These are phyloP conservation scores for Hippocampus mohnikei DNA, from an alignment of 2,113 vertebrate genomes.

Conservation along the genomic window DNA sequence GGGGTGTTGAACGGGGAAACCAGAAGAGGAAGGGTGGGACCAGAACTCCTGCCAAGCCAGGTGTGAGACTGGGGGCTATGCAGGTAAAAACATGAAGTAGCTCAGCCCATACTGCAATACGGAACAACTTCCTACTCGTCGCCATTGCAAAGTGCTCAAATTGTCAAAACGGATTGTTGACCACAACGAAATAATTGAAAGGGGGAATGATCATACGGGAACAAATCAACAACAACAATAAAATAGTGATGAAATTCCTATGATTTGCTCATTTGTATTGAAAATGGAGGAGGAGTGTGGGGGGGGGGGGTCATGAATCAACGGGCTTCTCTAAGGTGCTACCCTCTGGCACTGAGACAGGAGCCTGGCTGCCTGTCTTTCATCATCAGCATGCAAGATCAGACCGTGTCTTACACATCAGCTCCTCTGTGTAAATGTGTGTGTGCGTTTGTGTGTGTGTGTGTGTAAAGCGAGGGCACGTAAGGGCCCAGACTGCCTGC, in stretches of 20 bases:
- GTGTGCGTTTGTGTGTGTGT: conserved; percentile 41
- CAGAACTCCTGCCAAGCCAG: conserved; percentile 52
- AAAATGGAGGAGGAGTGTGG: conserved; percentile 35
- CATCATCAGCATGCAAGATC: conserved; percentile 69
- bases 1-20: conserved; percentile 22
- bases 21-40: conserved; percentile 34
- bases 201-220: conserved; percentile 4
- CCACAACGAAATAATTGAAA: conserved; percentile 18
- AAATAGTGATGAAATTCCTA: conserved; percentile 37
- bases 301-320: conserved; percentile 54
- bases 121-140: conserved; percentile 3
- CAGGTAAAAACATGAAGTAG: conserved; percentile 61
- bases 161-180: conserved; percentile 5
- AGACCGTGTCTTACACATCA: conserved; percentile 65
- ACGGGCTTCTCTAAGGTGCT: conserved; percentile 56
- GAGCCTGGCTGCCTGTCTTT: conserved; percentile 67
- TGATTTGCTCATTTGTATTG: conserved; percentile 40
- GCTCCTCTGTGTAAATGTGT: conserved; percentile 42
- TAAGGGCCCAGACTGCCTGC: conserved; percentile 73
- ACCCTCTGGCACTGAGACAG: conserved; percentile 65
- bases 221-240: not conserved
- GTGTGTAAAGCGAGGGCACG: conserved; percentile 59
- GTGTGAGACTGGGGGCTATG: conserved; percentile 68
- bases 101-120: conserved; percentile 16
- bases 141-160: conserved; percentile 20